Base-by-base conservation (phyloP, 2,888 invertebrate species). In the Chydorus sphaericus region DNA sequence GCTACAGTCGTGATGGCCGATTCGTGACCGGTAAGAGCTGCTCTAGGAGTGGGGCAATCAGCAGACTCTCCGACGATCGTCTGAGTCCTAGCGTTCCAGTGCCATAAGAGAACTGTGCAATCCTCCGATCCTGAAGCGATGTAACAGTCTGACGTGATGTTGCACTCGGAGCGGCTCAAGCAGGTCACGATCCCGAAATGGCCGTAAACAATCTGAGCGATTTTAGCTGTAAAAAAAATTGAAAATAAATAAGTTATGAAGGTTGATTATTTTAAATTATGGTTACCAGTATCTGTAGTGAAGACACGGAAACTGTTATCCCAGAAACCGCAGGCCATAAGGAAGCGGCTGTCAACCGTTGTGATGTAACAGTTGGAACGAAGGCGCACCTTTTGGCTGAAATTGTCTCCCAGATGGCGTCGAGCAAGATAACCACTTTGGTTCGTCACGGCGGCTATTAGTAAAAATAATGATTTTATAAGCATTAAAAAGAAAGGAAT, bases 141-240 rank as follows among this genome's bases (percentile, higher is more conserved):
- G 74, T 97, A 98, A 71, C 97, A 98, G 74, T 98, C 97, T 1
- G 92, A 90, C n/a, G 92, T 93, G 62, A 97, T 90, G 73, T 94
- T 96, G 73, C 96, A 96, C 72, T 99, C 98, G 2, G 94, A 96
- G 52, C 97, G 80, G 0, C 94, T 90, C 63, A 98, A 77, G 72
- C 97, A 97, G 11, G 97, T 97, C 63, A 98, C 98, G 55, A 98
- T 92, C 60, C 96, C 97, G 72, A 93, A 96, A 74, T 99, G 98
- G 0, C 97, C 98, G 73, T 94, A 98, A 55, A 99, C 84, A 63
- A 97, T 96, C 73, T 99, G 98, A 48, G 92, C 87, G 67, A 97
- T 93, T 77, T 93, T 91, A 1, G 93, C 96, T 90, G 74, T 2
- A 73, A 69, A 57, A 60, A 48, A 60, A 29, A 3, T 30, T 6